These are phyloP conservation scores for Mirza zaza DNA, from an alignment of 2,113 vertebrate genomes.

Conservation along the genomic window DNA sequence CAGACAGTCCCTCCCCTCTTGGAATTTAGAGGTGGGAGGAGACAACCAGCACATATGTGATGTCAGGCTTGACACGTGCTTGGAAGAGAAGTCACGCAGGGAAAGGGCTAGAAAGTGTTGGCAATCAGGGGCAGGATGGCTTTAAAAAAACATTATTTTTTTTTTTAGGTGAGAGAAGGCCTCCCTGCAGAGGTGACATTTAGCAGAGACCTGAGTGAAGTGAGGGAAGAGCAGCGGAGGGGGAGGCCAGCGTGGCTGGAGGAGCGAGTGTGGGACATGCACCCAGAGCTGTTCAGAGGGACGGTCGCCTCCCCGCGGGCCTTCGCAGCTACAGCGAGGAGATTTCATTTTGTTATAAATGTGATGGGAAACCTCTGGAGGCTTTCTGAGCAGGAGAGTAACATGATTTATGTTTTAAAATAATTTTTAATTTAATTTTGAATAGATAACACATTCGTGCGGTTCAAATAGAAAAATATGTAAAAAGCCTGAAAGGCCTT, in stretches of 20 bases:
- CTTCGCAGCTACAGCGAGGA: background rate
- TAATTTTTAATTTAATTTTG: constrained; percentile 21
- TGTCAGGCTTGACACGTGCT: background rate
- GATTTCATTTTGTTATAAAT: background rate
- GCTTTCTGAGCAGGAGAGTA: background rate
- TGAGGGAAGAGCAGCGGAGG: background rate
- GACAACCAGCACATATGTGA: background rate
- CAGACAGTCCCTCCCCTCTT: background rate
- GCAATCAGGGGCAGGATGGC: background rate
- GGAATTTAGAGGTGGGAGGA: background rate
- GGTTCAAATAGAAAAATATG: background rate
- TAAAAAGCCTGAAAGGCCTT: too few species aligned
- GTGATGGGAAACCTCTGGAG: background rate
- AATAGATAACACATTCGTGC: background rate
- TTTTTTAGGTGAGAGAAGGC: background rate
- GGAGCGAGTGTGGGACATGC: background rate
- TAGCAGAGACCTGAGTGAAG: background rate
- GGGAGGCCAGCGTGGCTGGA: background rate
- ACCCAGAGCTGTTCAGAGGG: background rate
- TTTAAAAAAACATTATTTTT: background rate
- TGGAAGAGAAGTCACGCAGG: background rate
- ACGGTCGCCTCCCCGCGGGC: background rate
- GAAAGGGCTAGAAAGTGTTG: background rate
- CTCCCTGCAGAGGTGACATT: background rate
- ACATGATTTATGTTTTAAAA: background rate